Conservation (phyloP, 2,888 invertebrate species). For the Drosophila merina region DNA sequence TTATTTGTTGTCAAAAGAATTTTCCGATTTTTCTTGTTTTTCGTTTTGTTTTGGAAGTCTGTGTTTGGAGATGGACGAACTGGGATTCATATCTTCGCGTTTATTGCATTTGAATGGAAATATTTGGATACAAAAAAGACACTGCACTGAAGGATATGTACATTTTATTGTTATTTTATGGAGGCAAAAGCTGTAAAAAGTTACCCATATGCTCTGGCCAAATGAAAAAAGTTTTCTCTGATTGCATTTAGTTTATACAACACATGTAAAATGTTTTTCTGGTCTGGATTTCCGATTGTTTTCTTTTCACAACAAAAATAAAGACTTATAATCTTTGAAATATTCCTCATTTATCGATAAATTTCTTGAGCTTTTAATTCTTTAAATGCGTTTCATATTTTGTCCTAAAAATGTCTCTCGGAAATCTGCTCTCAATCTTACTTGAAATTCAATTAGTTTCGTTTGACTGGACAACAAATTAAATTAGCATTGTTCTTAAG, state of each 20-base stretch:
- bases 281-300: neutral
- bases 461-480: constrained; percentile 61
- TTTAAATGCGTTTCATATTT: neutral
- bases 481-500: constrained; percentile 51
- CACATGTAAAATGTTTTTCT: constrained; percentile 10
- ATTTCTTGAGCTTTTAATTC: neutral
- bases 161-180: constrained; percentile 48
- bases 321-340: neutral
- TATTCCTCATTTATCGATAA: neutral
- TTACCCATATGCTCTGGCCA: constrained; percentile 18
- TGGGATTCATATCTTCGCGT: constrained; percentile 47
- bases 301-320: neutral
- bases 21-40: constrained; percentile 8
- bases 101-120: constrained; percentile 48
- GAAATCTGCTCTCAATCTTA: constrained; percentile 17
- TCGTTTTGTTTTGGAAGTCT: neutral
- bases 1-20: constrained; percentile 42
- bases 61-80: constrained; percentile 28
- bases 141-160: constrained; percentile 30
- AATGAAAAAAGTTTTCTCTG: constrained; percentile 36
- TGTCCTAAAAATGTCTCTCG: constrained; percentile 5
- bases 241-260: constrained; percentile 43
- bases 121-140: constrained; percentile 34
- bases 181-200: constrained; percentile 17
- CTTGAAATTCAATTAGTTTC: constrained; percentile 54